Evolutionary conservation across 2,113 vertebrate species (phyloP).

Genomic region (Eleginops maclovinus): DNA sequence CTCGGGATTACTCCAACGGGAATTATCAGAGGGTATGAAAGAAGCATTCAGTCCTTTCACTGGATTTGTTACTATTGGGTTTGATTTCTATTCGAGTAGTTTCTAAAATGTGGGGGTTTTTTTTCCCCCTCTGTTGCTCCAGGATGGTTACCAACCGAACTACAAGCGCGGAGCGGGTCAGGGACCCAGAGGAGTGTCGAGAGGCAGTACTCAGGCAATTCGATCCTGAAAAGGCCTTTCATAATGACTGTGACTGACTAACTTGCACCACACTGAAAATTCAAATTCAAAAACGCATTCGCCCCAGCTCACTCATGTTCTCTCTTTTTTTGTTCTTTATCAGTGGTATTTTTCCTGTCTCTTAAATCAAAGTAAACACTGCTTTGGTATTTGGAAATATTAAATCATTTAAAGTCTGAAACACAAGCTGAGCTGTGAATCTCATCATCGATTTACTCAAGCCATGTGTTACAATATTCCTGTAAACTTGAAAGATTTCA

Average conservation of each 20-base stretch:
- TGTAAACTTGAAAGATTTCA: conserved; percentile 89
- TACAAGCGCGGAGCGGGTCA: conserved; percentile 96
- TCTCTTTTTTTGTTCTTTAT: conserved; percentile 63
- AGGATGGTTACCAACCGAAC: conserved; percentile 98
- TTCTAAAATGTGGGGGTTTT: conserved; percentile 32
- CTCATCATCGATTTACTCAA: conserved; percentile 67
- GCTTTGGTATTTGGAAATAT: conserved; percentile 77
- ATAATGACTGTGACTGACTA: conserved; percentile 80
- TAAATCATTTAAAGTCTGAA: conserved; percentile 71
- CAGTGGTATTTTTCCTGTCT: conserved; percentile 74
- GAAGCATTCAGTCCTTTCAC: not conserved
- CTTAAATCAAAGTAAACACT: conserved; percentile 76
- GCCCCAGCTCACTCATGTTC: conserved; percentile 72
- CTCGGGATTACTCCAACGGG: conserved; percentile 93
- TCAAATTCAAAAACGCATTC: conserved; percentile 75
- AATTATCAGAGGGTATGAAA: conserved; percentile 93
- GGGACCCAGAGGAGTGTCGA: conserved; percentile 93
- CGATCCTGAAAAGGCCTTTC: conserved; percentile 82
- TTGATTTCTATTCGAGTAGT: not conserved
- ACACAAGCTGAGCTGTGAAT: conserved; percentile 76
- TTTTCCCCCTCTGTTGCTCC: conserved; percentile 47
- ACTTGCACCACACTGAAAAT: conserved; percentile 83
- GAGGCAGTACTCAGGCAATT: conserved; percentile 89
- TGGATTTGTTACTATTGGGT: not conserved
- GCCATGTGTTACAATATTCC: conserved; percentile 81